Evolutionary conservation across 2,797 vertebrate genomes (phyloP), one percentile per base, ranked within the genome.

Genomic region (Parotocinclus haroldoi): DNA sequence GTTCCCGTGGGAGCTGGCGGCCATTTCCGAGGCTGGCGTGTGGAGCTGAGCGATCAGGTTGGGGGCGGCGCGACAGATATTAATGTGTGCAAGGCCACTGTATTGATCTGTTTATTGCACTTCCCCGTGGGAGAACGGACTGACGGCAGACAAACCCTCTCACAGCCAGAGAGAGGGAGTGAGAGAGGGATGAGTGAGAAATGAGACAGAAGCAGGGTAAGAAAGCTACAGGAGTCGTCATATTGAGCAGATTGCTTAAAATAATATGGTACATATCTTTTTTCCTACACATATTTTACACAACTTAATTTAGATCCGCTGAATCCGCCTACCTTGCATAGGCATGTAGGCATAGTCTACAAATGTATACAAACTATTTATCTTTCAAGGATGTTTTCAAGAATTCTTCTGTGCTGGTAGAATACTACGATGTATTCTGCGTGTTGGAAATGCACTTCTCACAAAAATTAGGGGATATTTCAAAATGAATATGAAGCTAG

Each of bases 21-120:
- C 89, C 88, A 89, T 91, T 89, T 90, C 88, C 88, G 85, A 85
- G 84, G 83, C 86, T 79, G 74, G 84, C 83, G 81, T 77, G 75
- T 83, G 79, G 84, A 81, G 81, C 84, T 85, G 84, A 86, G 85
- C 74, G 77, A 86, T 86, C 81, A 72, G 76, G 70, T 77, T 63
- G 77, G 78, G 83, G 77, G 76, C 81, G 86, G 86, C 81, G 84
- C 84, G 89, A 89, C 88, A 90, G 88, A 90, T 91, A 89, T 90
- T 91, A 91, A 90, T 90, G 89, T 83, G 78, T 82, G 82, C 79
- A 88, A 88, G 87, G 87, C 88, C 84, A 83, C 85, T 87, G 86
- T 90, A 91, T 91, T 87, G 90, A 91, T 91, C 89, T 91, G 88
- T 89, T 91, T 91, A 88, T 88, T 89, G 87, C 87, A 87, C 83